phyloP scores from a whole-genome alignment of 2,113 vertebrate species.

The Odocoileus virginianus region DNA sequence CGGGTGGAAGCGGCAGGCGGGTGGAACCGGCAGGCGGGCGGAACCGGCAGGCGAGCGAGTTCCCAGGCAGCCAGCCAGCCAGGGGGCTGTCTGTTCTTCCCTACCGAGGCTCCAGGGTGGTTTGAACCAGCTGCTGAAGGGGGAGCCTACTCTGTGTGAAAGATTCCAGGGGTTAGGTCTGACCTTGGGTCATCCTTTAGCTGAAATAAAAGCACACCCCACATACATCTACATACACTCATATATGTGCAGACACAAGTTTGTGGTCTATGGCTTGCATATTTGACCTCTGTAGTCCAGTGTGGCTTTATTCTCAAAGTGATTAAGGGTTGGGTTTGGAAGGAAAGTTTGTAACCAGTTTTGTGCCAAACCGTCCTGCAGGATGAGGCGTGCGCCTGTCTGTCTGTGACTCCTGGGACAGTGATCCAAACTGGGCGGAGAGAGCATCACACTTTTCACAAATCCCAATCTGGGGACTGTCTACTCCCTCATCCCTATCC shows the following conservation, averaged over 20 bases:
- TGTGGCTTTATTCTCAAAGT: background rate
- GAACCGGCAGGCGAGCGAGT: slow-evolving; percentile 37
- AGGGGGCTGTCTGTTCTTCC: background rate
- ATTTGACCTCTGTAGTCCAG: background rate
- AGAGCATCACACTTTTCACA: background rate
- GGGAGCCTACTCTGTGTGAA: background rate
- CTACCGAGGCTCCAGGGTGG: background rate
- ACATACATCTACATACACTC: background rate
- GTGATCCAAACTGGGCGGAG: background rate
- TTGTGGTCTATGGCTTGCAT: background rate
- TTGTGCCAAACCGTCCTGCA: background rate
- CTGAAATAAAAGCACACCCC: background rate
- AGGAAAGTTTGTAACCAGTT: background rate
- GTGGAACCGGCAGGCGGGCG: slow-evolving; percentile 22
- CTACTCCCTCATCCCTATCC: background rate
- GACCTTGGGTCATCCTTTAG: background rate
- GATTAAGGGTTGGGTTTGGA: background rate
- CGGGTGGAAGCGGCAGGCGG: slow-evolving; percentile 3
- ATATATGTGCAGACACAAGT: too few relatives aligned
- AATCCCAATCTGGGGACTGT: background rate
- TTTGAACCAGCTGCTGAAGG: background rate
- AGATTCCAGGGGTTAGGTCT: background rate
- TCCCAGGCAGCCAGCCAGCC: slow-evolving; percentile 31
- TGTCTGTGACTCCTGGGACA: background rate
- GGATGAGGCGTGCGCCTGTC: background rate